These are phyloP conservation scores for Gulo gulo DNA, from an alignment of 2,113 vertebrate species.

Conservation along the genomic window DNA sequence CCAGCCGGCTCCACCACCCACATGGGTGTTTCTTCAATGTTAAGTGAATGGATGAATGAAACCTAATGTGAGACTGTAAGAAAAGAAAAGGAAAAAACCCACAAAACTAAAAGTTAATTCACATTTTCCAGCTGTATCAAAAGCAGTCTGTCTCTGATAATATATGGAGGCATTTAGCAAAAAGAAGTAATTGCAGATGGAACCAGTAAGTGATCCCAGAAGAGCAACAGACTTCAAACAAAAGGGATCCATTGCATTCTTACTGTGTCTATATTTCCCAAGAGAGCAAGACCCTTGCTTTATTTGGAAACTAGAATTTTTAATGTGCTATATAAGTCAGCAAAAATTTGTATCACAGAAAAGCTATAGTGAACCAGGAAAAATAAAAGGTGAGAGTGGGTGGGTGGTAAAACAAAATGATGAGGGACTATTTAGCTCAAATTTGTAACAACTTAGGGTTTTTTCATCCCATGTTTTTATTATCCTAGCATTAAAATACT, in stretches of 20 bases:
- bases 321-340: background rate
- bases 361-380: background rate
- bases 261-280: background rate
- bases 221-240: constrained; percentile 28
- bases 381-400: background rate
- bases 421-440: background rate
- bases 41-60: constrained; percentile 55
- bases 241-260: background rate
- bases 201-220: constrained; percentile 50
- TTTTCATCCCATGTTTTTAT: background rate
- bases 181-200: constrained; percentile 48
- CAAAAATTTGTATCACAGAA: background rate
- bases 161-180: constrained; percentile 45
- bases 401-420: background rate
- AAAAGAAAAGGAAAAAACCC: background rate
- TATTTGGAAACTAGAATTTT: constrained; percentile 7
- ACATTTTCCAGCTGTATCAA: constrained; percentile 54
- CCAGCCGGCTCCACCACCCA: background rate
- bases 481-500: background rate
- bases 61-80: background rate
- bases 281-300: background rate
- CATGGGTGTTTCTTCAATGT: background rate
- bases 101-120: constrained; percentile 48
- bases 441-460: background rate
- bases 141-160: constrained; percentile 39